phyloP scores from a whole-genome alignment of 2,888 invertebrate genomes.

The Gymnosoma rotundatum region DNA sequence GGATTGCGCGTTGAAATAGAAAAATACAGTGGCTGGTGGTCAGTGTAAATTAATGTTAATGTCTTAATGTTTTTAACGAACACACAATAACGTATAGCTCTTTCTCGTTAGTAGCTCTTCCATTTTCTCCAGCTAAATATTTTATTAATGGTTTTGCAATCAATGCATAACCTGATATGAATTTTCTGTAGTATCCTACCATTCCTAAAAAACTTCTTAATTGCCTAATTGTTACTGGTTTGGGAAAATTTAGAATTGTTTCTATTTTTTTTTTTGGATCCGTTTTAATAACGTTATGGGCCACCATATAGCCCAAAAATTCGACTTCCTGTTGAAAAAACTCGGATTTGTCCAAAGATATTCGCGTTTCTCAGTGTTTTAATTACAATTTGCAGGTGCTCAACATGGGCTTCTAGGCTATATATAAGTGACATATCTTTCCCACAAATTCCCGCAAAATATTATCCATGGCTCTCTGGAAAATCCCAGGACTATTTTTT shows the following conservation, averaged over 20 bases:
- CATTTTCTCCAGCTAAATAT: too few relatives aligned
- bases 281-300: background rate
- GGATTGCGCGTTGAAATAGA: constrained; percentile 2
- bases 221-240: background rate
- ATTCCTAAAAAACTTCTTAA: background rate
- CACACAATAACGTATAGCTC: too few relatives aligned
- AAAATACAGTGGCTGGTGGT: constrained; percentile 1
- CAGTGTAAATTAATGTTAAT: background rate
- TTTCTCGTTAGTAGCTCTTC: too few relatives aligned
- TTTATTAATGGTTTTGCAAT: background rate
- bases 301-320: too few relatives aligned
- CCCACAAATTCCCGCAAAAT: constrained; percentile 61
- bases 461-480: constrained; percentile 64
- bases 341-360: constrained; percentile 71
- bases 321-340: constrained; percentile 52
- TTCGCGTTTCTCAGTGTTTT: constrained; percentile 59
- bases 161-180: background rate
- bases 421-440: constrained; percentile 68
- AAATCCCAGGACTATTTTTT: constrained; percentile 63
- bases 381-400: constrained; percentile 59
- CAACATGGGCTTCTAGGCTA: constrained; percentile 52
- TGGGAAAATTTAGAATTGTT: too few relatives aligned
- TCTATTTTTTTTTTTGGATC: background rate
- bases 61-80: background rate
- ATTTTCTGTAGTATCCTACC: background rate